phyloP scores from a whole-genome alignment of 2,797 vertebrate genomes.

The Syndactyla subalaris region DNA sequence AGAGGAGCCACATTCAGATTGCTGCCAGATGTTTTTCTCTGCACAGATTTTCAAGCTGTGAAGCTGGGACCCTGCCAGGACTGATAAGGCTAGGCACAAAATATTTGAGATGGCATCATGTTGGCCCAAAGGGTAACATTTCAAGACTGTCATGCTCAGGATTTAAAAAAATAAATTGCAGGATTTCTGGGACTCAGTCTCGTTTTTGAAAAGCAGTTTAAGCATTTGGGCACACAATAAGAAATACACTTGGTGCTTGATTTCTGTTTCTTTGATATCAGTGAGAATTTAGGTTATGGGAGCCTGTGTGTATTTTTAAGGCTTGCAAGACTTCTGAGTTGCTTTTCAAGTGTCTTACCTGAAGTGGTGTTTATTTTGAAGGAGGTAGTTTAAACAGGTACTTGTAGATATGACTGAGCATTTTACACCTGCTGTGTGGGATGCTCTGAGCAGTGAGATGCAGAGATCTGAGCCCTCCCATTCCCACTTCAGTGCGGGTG shows the following conservation, averaged over 20 bases:
- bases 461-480: not conserved
- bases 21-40: constrained; percentile 42
- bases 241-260: not conserved
- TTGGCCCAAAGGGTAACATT: not conserved
- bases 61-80: not conserved
- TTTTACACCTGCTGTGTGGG: not conserved
- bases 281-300: not conserved
- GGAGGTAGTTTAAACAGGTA: not conserved
- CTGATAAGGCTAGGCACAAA: not conserved
- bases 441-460: not conserved
- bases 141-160: not conserved
- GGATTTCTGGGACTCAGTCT: not conserved
- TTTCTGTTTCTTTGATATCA: not conserved
- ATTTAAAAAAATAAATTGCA: not conserved
- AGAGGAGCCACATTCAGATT: not conserved
- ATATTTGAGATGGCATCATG: not conserved
- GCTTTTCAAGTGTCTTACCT: not conserved
- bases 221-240: not conserved
- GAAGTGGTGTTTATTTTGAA: constrained; percentile 2
- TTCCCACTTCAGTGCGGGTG: not conserved
- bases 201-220: not conserved
- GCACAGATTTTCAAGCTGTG: constrained; percentile 33
- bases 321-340: not conserved
- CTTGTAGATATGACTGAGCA: not conserved
- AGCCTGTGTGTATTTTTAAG: not conserved